These are phyloP conservation scores for Sarcophaga bullata DNA, from an alignment of 1,140 invertebrate genomes.

Conservation along the genomic window DNA sequence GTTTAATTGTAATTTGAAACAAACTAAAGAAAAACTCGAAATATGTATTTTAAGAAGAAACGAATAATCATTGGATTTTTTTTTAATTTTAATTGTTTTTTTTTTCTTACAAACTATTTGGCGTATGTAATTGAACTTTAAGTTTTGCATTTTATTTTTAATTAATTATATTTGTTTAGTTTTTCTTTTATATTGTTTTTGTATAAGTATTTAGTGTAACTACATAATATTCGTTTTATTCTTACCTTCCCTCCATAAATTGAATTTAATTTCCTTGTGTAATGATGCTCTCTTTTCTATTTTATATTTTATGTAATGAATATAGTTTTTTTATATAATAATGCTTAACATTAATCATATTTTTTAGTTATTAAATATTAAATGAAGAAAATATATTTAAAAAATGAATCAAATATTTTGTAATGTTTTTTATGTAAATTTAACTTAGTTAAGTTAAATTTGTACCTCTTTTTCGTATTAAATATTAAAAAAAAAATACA, in stretches of 20 bases:
- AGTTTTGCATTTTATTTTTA: constrained; percentile 15
- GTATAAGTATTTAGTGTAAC: constrained; percentile 16
- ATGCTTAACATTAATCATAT: constrained; percentile 40
- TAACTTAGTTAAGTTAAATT: constrained; percentile 42
- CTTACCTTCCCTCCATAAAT: not conserved
- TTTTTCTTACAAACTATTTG: constrained; percentile 11
- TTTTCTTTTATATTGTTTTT: constrained; percentile 7
- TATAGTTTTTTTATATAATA: constrained; percentile 38
- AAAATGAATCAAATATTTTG: constrained; percentile 36
- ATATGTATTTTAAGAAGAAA: not conserved
- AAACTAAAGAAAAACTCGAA: constrained; percentile 5
- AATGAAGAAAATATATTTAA: constrained; percentile 23
- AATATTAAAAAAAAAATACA: constrained; percentile 20
- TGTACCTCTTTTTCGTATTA: constrained; percentile 42
- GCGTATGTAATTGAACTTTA: not conserved
- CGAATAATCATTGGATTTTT: constrained; percentile 26
- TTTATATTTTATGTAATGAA: constrained; percentile 21
- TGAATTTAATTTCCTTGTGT: not conserved
- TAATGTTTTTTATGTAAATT: constrained; percentile 42
- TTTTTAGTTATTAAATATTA: constrained; percentile 29
- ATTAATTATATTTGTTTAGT: not conserved
- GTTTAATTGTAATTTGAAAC: not conserved
- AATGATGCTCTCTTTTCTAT: constrained; percentile 31
- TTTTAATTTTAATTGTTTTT: not conserved
- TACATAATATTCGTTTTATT: not conserved